Evolutionary conservation across 2,113 vertebrate genomes (phyloP).

Genomic region (Ptyas mucosa): DNA sequence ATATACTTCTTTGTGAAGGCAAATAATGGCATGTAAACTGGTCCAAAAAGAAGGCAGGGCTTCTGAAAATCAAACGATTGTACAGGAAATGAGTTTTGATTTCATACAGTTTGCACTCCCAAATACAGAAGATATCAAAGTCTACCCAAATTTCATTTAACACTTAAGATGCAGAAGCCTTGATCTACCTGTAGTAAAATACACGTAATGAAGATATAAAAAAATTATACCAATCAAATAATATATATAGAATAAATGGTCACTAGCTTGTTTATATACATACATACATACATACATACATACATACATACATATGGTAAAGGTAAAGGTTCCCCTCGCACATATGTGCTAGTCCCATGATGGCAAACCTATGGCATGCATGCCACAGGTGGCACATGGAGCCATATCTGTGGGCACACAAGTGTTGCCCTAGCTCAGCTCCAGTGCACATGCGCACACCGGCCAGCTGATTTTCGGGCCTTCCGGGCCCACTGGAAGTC

Average conservation of each 20-base stretch:
- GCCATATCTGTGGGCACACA: no score
- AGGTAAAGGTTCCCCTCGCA: no score
- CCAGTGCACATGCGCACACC: no score
- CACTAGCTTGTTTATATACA: background rate
- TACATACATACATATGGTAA: background rate
- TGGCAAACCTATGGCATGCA: no score
- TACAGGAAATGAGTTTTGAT: background rate
- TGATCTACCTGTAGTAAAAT: background rate
- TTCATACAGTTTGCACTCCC: background rate
- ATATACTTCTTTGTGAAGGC: background rate
- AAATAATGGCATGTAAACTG: background rate
- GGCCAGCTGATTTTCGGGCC: no score
- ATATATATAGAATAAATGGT: background rate
- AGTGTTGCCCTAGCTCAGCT: no score
- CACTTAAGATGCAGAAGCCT: background rate
- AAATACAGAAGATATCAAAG: background rate
- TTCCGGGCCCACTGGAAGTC: no score
- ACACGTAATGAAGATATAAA: background rate
- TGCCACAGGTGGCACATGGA: no score
- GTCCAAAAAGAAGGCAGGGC: background rate
- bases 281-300: no score
- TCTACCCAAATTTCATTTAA: background rate
- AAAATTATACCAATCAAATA: background rate
- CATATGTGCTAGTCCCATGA: no score
- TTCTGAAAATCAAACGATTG: background rate